phyloP scores from a whole-genome alignment of 2,888 invertebrate species.

The Apoda limacodes region DNA sequence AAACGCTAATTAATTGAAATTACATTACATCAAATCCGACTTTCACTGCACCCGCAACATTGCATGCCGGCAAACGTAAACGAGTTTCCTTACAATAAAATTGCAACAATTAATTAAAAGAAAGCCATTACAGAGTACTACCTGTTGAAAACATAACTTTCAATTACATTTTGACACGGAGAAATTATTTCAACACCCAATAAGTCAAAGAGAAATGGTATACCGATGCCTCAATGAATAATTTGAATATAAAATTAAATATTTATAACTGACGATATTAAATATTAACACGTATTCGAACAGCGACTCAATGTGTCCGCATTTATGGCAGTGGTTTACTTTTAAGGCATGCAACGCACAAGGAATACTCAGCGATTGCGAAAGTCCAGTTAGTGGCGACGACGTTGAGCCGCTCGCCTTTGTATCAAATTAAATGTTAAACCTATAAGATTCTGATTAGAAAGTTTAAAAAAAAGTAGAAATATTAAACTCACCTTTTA shows the following conservation, averaged over 20 bases:
- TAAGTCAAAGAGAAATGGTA: constrained; percentile 45
- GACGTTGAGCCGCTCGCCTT: constrained; percentile 19
- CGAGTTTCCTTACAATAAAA: too few species aligned
- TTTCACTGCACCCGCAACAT: not conserved
- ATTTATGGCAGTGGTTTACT: constrained; percentile 44
- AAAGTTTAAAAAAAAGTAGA: constrained; percentile 6
- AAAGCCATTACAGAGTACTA: too few species aligned
- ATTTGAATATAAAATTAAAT: constrained; percentile 36
- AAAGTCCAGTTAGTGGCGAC: constrained; percentile 61
- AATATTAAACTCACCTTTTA: constrained; percentile 25
- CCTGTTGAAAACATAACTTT: too few species aligned
- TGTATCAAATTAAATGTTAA: too few species aligned
- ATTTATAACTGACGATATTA: constrained; percentile 36
- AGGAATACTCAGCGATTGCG: constrained; percentile 60
- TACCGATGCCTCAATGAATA: constrained; percentile 32
- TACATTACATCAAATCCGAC: too few species aligned
- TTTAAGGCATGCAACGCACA: constrained; percentile 54
- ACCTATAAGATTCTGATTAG: too few species aligned
- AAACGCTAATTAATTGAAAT: too few species aligned
- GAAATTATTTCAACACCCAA: constrained; percentile 39
- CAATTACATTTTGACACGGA: constrained; percentile 35
- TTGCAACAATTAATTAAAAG: too few species aligned
- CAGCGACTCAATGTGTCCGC: constrained; percentile 29
- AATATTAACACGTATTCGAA: constrained; percentile 41
- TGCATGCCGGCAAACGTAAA: constrained; percentile 2